phyloP scores from a whole-genome alignment of 2,113 vertebrate genomes.

The Caranx ignobilis region DNA sequence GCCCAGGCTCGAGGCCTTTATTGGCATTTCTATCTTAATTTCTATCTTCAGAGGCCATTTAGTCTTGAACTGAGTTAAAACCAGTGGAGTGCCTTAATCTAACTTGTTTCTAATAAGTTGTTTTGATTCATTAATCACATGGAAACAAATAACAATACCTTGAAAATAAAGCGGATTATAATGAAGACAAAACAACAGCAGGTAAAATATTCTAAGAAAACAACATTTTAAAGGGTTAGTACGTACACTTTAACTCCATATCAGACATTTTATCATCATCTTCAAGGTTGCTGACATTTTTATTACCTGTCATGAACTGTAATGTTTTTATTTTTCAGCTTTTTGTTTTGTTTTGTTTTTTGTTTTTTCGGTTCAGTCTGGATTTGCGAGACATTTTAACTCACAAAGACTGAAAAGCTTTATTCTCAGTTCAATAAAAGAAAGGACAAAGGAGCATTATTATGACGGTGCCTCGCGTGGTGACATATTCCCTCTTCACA shows the following conservation, averaged over 20 bases:
- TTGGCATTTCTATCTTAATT: constrained; percentile 30
- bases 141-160: not conserved
- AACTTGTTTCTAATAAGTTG: not conserved
- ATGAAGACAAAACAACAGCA: not conserved
- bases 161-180: not conserved
- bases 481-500: constrained; percentile 44
- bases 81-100: not conserved
- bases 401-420: constrained; percentile 38
- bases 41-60: constrained; percentile 31
- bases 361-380: not conserved
- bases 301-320: not conserved
- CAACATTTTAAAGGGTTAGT: constrained; percentile 2
- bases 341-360: not conserved
- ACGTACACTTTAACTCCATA: not conserved
- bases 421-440: constrained; percentile 33
- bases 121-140: not conserved
- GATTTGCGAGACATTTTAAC: constrained; percentile 35
- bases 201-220: not conserved
- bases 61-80: constrained; percentile 6
- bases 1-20: constrained; percentile 15
- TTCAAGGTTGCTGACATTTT: not conserved
- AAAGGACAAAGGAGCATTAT: constrained; percentile 60
- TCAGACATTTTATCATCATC: not conserved
- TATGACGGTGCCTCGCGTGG: constrained; percentile 39
- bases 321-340: too few species aligned